Evolutionary conservation across 1,140 invertebrate genomes (phyloP).

Genomic region (Heterodera carotae): DNA sequence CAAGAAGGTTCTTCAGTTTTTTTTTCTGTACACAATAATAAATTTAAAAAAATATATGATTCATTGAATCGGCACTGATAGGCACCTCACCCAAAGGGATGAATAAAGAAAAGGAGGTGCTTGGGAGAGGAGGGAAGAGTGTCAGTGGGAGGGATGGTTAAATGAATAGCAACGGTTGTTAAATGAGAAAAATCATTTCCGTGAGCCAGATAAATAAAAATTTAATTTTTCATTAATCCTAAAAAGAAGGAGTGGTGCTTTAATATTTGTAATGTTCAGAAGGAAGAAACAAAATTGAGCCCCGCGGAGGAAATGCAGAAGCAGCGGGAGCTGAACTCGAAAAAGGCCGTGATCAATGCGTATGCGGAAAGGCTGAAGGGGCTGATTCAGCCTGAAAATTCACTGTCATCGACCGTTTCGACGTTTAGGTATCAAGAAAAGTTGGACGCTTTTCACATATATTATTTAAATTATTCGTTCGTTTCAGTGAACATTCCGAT

Average conservation of each 20-base stretch:
- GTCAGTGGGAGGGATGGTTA: no score
- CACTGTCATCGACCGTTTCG: background rate
- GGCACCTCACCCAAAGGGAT: no score
- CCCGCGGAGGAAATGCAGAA: constrained; percentile 14
- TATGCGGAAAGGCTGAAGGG: constrained; percentile 20
- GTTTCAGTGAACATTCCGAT: background rate
- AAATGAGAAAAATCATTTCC: no score
- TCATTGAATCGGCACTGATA: no score
- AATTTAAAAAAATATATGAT: no score
- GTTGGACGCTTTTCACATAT: background rate
- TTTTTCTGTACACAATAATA: no score
- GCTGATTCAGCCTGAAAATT: background rate
- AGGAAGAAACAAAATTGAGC: constrained; percentile 6
- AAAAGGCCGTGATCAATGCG: constrained; percentile 11
- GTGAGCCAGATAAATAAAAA: no score
- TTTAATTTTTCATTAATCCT: background rate
- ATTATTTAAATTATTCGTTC: background rate
- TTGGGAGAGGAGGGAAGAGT: no score
- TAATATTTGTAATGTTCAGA: constrained; percentile 2
- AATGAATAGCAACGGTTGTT: no score
- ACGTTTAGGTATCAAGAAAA: background rate
- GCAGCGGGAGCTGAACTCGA: background rate
- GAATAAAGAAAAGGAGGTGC: no score
- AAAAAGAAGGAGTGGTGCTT: background rate
- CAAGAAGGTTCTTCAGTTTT: no score